These are phyloP conservation scores for Lucilia cuprina DNA, from an alignment of 1,140 invertebrate species.

Conservation along the genomic window DNA sequence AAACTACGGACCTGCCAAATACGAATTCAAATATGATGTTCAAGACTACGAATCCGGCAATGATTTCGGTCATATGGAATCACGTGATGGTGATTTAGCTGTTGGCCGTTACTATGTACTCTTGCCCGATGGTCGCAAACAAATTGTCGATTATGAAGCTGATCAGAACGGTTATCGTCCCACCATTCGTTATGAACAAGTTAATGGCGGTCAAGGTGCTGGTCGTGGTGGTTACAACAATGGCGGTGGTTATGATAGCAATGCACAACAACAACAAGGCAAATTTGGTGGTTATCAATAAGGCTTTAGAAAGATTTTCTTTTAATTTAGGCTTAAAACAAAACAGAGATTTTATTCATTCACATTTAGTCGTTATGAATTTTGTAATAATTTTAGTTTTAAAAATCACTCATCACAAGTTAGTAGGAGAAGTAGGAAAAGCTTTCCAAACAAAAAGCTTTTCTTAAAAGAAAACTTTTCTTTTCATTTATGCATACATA, in stretches of 20 bases:
- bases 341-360: background rate
- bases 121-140: constrained; percentile 78
- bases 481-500: background rate
- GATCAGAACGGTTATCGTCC: constrained; percentile 80
- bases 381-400: constrained; percentile 30
- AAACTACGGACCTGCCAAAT: constrained; percentile 71
- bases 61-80: constrained; percentile 77
- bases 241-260: constrained; percentile 53
- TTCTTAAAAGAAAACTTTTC: background rate
- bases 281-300: constrained; percentile 57
- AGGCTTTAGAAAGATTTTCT: background rate
- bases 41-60: constrained; percentile 74
- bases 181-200: constrained; percentile 75
- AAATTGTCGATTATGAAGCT: constrained; percentile 80
- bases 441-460: background rate
- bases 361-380: constrained; percentile 25
- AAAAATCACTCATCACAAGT: background rate
- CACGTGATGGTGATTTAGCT: constrained; percentile 71
- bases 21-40: constrained; percentile 77
- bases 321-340: constrained; percentile 4
- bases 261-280: constrained; percentile 47
- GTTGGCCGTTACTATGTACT: constrained; percentile 77
- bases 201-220: constrained; percentile 63
- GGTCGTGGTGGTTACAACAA: constrained; percentile 51
- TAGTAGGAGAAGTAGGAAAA: background rate